Evolutionary conservation across 1,140 invertebrate genomes (phyloP).

Genomic region (Pissodes strobi): DNA sequence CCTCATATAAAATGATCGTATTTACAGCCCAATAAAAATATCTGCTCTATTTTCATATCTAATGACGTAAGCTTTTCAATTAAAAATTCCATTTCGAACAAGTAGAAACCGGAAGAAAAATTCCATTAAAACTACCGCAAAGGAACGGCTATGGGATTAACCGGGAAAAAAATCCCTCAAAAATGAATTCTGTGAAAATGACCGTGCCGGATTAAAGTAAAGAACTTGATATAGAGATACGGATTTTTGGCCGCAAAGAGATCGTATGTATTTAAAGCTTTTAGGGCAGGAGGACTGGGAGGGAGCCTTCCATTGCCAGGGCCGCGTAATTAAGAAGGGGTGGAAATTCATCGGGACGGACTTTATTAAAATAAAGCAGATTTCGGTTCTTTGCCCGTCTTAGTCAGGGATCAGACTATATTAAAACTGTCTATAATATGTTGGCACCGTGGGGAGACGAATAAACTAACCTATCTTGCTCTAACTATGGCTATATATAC

Average conservation of each 20-base stretch:
- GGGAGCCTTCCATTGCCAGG: too few relatives aligned
- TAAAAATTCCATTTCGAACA: conserved; percentile 24
- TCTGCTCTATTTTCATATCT: too few relatives aligned
- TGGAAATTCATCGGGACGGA: conserved; percentile 53
- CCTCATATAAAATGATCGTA: too few relatives aligned
- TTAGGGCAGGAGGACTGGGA: conserved; percentile 18
- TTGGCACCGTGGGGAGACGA: too few relatives aligned
- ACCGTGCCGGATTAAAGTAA: conserved; percentile 29
- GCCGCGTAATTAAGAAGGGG: conserved; percentile 54
- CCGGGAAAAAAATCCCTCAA: conserved; percentile 20
- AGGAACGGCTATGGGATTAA: conserved; percentile 2
- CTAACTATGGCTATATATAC: too few relatives aligned
- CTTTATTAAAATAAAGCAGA: conserved; percentile 44
- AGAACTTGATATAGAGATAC: conserved; percentile 28
- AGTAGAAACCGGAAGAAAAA: conserved; percentile 6
- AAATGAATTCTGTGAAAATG: conserved; percentile 34
- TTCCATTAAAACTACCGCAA: conserved; percentile 19
- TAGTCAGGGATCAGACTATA: too few relatives aligned
- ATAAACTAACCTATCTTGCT: too few relatives aligned
- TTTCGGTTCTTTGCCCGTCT: conserved; percentile 30
- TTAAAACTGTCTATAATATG: too few relatives aligned
- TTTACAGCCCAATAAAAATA: too few relatives aligned
- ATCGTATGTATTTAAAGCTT: conserved; percentile 36
- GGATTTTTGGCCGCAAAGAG: conserved; percentile 27
- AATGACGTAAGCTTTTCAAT: too few relatives aligned